These are phyloP conservation scores for Saxidomus purpurata DNA, from an alignment of 1,140 invertebrate species.

Conservation along the genomic window DNA sequence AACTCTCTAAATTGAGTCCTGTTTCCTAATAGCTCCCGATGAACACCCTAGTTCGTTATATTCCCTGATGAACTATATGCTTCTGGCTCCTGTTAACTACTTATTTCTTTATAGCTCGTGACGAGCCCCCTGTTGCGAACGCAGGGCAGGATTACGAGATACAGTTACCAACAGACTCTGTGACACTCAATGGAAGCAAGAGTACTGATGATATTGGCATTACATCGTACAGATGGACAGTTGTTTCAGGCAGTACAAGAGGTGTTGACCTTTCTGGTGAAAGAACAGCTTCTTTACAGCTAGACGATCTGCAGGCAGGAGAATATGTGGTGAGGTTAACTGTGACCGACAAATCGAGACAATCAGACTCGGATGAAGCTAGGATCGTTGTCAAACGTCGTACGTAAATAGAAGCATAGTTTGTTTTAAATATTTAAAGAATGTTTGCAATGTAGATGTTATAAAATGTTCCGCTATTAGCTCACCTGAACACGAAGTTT, in stretches of 20 bases:
- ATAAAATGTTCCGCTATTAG: no score
- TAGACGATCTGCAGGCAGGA: slow-evolving; percentile 29
- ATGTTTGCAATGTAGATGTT: no score
- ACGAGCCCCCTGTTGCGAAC: slow-evolving; percentile 37
- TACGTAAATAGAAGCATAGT: slow-evolving; percentile 4
- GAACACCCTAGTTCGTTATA: no score
- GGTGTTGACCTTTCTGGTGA: neutral
- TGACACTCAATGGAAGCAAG: slow-evolving; percentile 36
- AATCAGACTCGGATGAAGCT: slow-evolving; percentile 18
- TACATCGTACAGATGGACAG: slow-evolving; percentile 5
- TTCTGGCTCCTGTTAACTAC: no score
- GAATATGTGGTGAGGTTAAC: neutral
- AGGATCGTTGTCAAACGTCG: slow-evolving; percentile 27
- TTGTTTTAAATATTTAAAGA: no score
- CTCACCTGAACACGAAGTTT: no score
- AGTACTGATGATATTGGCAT: slow-evolving; percentile 53
- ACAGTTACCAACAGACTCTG: slow-evolving; percentile 46
- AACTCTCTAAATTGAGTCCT: no score
- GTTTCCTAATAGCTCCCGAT: no score
- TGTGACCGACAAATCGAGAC: slow-evolving; percentile 20
- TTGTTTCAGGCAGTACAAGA: neutral
- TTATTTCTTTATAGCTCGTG: neutral
- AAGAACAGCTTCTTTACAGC: neutral
- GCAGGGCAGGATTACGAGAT: slow-evolving; percentile 47
- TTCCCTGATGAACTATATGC: no score